These are phyloP conservation scores for Rattus norvegicus DNA, from an alignment of 2,113 vertebrate genomes.

Conservation along the genomic window DNA sequence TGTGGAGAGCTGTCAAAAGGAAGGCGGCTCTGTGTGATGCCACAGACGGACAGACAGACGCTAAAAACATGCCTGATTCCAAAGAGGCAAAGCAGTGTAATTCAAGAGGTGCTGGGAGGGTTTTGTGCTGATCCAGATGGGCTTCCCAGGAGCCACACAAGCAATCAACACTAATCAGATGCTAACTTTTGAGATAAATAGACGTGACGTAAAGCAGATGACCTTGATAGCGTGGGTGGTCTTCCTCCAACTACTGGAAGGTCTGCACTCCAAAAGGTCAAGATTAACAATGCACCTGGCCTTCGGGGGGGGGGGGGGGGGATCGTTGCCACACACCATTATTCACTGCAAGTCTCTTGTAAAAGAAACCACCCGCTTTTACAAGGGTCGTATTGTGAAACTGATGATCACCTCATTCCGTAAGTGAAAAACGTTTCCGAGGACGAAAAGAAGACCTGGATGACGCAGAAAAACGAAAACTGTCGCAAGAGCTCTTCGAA, in stretches of 20 bases:
- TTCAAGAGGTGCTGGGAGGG: neutral
- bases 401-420: slow-evolving; percentile 6
- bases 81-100: neutral
- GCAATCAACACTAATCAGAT: neutral
- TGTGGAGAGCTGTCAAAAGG: neutral
- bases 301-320: no score
- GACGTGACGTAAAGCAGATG: slow-evolving; percentile 42
- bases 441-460: neutral
- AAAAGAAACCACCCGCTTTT: slow-evolving; percentile 11
- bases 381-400: neutral
- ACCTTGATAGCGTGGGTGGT: neutral
- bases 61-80: neutral
- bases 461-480: slow-evolving; percentile 14
- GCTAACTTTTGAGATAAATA: neutral
- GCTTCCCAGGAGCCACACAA: neutral
- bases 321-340: neutral
- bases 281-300: neutral
- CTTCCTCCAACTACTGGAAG: slow-evolving; percentile 21
- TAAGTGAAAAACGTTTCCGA: neutral
- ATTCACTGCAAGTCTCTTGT: slow-evolving; percentile 1
- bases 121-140: neutral
- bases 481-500: neutral
- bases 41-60: neutral
- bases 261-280: neutral
- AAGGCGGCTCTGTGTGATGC: neutral